Evolutionary conservation across 2,888 invertebrate genomes (phyloP).

Genomic region (Caradrina kadenii): DNA sequence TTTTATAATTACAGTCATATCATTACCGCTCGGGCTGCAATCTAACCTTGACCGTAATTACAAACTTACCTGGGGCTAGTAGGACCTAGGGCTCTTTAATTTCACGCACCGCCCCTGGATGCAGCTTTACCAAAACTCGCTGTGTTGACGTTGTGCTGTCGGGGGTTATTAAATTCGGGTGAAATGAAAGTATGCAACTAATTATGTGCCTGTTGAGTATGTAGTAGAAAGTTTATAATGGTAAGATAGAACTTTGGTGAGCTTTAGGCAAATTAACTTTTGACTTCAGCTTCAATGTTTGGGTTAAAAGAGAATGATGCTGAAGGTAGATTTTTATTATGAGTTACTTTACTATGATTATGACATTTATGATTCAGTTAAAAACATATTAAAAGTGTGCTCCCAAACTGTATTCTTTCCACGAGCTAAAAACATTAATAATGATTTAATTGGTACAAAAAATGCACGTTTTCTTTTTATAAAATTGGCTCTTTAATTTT

Average conservation of each 20-base stretch:
- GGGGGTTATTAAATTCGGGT: constrained; percentile 41
- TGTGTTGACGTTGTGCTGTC: constrained; percentile 44
- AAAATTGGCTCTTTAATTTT: constrained; percentile 47
- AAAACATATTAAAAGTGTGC: neutral
- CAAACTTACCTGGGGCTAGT: no score
- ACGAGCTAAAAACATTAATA: constrained; percentile 5
- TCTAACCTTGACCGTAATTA: no score
- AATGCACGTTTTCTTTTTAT: constrained; percentile 29
- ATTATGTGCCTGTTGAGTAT: constrained; percentile 8
- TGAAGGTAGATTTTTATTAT: no score
- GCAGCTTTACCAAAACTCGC: constrained; percentile 51
- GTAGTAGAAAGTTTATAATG: neutral
- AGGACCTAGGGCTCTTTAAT: no score
- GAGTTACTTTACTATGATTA: no score
- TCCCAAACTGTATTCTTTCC: neutral
- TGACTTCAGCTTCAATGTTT: neutral
- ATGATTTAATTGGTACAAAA: neutral
- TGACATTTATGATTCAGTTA: neutral
- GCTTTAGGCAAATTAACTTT: constrained; percentile 9
- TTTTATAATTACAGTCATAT: no score
- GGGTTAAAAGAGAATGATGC: neutral
- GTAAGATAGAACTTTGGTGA: constrained; percentile 12
- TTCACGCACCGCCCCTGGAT: no score
- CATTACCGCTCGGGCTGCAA: no score
- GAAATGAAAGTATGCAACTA: constrained; percentile 40